Evolutionary conservation across 2,888 invertebrate species (phyloP), one percentile per base, ranked within the genome.

Genomic region (Calameuta idolon): DNA sequence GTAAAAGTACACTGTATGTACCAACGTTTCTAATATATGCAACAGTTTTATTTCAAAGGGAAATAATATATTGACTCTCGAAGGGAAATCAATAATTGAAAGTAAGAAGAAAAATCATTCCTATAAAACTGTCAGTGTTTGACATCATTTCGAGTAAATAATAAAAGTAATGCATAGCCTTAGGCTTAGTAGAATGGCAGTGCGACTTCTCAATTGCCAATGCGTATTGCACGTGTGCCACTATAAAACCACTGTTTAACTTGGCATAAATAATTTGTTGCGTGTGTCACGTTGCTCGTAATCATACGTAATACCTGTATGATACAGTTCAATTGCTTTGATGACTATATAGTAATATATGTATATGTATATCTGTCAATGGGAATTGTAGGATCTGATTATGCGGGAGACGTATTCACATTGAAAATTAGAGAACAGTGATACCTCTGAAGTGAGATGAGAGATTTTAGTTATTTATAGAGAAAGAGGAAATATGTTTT

Each of bases 101-200:
- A 83, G 79, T 77, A 78, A 79, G 80, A 1, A 12, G 12, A 81
- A 81, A 81, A 30, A 82, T 78, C 81, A 82, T 81, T 76, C 80
- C 81, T 81, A 81, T 78, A 77, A 83, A 82, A 77, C 80, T 82
- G 82, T 78, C 81, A 35, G 15, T 34, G 34, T 73, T 73, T 30
- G 35, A 40, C 12, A 73, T 77, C 73, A 31, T 37, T 55, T 55
- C 55, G 9, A 23, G 2, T 55, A 2, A 9, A 23, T 55, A 9
- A 23, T 55, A 23, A 55, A 23, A 55, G 55, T 55, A 55, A 55
- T 2, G 23, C 55, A 55, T 23, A 2, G 55, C 55, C 23, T 55
- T 23, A 55, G 55, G 55, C 55, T 55, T 55, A 1, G 23, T 55
- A 55, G 23, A 55, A 55, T 55, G 9, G 2, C 55, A 5, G 23